These are phyloP conservation scores for Morinoia aosen DNA, from an alignment of 2,888 invertebrate species.

Conservation along the genomic window DNA sequence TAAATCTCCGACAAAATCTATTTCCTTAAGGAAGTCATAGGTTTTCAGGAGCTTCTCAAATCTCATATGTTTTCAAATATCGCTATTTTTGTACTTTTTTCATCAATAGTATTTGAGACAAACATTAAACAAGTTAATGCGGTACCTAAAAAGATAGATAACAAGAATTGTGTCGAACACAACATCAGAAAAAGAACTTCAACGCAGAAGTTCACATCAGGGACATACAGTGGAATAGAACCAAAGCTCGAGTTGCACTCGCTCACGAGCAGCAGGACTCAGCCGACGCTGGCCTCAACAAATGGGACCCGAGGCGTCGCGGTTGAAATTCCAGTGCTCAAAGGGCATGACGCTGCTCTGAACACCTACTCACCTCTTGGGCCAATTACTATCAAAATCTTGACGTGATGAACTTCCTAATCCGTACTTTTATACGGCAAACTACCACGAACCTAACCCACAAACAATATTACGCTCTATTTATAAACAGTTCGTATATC, in stretches of 20 bases:
- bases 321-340: background rate
- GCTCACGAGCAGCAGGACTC: background rate
- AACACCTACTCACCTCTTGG: background rate
- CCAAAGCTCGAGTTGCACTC: too few species aligned
- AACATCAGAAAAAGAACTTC: background rate
- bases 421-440: background rate
- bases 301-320: background rate
- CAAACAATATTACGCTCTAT: background rate
- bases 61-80: background rate
- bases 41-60: background rate
- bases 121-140: too few species aligned
- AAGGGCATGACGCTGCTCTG: background rate
- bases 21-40: background rate
- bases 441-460: background rate
- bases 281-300: background rate
- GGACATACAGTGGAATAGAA: background rate
- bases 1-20: background rate
- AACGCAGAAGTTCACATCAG: background rate
- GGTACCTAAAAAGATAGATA: background rate
- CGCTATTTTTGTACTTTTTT: background rate
- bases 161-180: background rate
- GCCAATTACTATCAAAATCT: background rate
- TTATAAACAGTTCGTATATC: background rate
- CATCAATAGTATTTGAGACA: background rate
- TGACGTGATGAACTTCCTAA: background rate